A percentile compares a stretch with the other conserved stretches of the same genome.
These are phyloP conservation scores for Cetoscarus ocellatus DNA, from an alignment of 2,797 vertebrate genomes.

Conservation along the genomic window DNA sequence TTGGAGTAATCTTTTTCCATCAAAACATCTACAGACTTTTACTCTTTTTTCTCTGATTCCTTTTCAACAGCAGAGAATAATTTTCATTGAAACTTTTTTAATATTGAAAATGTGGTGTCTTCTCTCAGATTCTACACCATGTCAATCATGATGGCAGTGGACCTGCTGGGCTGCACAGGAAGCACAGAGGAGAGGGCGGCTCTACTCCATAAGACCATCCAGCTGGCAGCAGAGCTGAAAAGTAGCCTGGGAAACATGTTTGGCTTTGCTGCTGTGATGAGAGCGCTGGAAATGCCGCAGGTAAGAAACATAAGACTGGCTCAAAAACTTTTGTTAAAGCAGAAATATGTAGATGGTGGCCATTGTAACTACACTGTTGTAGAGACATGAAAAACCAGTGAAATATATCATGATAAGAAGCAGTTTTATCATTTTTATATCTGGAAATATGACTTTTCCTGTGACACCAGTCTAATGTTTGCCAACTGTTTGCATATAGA, in stretches of 20 bases:
- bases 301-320: conserved; percentile 65
- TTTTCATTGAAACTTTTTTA: not conserved
- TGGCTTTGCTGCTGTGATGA: conserved; percentile 97
- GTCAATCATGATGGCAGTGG: conserved; percentile 98
- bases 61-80: not conserved
- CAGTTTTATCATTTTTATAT: too few species aligned
- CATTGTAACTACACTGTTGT: too few species aligned
- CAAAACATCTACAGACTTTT: not conserved
- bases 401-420: too few species aligned
- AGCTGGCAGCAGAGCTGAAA: conserved; percentile 95
- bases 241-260: conserved; percentile 98
- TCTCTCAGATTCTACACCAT: conserved; percentile 95
- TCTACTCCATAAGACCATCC: conserved; percentile 97
- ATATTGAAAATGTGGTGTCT: not conserved
- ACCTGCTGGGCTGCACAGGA: conserved; percentile 96
- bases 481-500: too few species aligned
- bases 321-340: too few species aligned
- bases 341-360: too few species aligned
- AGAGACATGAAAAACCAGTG: too few species aligned
- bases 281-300: conserved; percentile 95
- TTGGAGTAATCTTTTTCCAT: conserved; percentile 6
- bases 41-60: not conserved
- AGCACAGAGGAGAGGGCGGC: conserved; percentile 93
- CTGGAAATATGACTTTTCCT: too few species aligned
- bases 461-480: too few species aligned